A percentile compares a stretch with the other conserved stretches of the same genome.
Evolutionary conservation across 92 coral and sea anemone genomes (phyloP).

Genomic region (Muricea muricata): DNA sequence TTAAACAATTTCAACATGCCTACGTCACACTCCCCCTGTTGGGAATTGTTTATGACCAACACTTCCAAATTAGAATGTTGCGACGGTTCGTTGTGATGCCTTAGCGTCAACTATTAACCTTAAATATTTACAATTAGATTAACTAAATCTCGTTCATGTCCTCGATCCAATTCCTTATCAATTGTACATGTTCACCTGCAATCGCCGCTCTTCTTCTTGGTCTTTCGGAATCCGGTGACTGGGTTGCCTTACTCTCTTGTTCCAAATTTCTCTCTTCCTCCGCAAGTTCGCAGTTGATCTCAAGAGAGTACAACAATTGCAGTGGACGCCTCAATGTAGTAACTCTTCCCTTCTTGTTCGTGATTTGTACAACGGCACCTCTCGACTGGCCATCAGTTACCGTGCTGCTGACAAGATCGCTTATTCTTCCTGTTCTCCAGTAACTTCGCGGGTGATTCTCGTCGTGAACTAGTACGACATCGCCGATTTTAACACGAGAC

Average conservation of each 20-base stretch:
- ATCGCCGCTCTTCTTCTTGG: slow-evolving; percentile 4
- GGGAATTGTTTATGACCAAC: too few species aligned
- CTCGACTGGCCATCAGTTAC: slow-evolving; percentile 45
- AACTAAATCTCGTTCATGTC: not conserved
- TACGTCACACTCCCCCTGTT: too few species aligned
- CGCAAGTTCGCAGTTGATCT: slow-evolving; percentile 23
- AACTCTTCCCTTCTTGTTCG: slow-evolving; percentile 47
- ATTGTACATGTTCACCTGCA: not conserved
- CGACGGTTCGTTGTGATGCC: too few species aligned
- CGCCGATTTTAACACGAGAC: slow-evolving; percentile 29
- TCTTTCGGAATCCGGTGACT: not conserved
- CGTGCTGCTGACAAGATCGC: slow-evolving; percentile 48
- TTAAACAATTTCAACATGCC: too few species aligned
- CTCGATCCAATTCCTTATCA: not conserved
- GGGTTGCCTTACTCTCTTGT: not conserved
- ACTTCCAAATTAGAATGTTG: too few species aligned
- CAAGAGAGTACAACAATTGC: slow-evolving; percentile 65
- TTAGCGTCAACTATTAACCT: too few species aligned
- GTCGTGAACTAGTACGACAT: slow-evolving; percentile 49
- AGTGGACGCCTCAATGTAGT: slow-evolving; percentile 65
- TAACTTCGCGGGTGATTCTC: slow-evolving; percentile 45
- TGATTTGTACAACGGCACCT: slow-evolving; percentile 69
- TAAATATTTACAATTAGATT: not conserved
- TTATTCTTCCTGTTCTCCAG: slow-evolving; percentile 47
- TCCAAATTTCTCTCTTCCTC: not conserved